These are phyloP conservation scores for Chondrosia reniformis DNA, from an alignment of 37 sponge, comb jelly and placozoan genomes.

Conservation along the genomic window DNA sequence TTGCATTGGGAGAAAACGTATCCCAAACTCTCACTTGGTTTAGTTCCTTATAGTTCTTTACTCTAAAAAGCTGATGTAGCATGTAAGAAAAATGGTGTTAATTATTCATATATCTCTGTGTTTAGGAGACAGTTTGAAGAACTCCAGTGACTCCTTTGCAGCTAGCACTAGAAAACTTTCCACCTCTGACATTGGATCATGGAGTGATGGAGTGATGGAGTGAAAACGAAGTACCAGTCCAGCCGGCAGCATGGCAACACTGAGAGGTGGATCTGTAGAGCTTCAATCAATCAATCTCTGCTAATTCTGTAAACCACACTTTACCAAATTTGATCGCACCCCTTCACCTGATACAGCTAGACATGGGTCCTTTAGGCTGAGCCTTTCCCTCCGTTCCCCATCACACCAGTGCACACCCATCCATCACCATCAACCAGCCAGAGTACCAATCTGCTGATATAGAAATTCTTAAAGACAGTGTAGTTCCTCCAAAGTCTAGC, in stretches of 20 bases:
- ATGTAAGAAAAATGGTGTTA: too few species aligned
- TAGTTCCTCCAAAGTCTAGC: too few species aligned
- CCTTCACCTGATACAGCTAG: not conserved
- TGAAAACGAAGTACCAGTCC: not conserved
- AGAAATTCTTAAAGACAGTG: too few species aligned
- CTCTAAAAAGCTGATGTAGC: too few species aligned
- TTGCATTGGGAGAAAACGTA: too few species aligned
- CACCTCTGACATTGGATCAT: not conserved
- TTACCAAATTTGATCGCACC: slow-evolving; percentile 5
- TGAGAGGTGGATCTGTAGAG: not conserved
- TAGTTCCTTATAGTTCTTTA: too few species aligned
- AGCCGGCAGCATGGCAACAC: not conserved
- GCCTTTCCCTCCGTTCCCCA: slow-evolving; percentile 9
- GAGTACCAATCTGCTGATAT: too few species aligned
- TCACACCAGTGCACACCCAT: not conserved
- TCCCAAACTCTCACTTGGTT: too few species aligned
- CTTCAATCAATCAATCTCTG: not conserved
- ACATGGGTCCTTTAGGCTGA: not conserved
- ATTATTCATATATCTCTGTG: too few species aligned
- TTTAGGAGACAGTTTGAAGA: not conserved
- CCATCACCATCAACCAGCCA: too few species aligned
- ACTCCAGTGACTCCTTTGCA: not conserved
- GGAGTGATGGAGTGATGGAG: slow-evolving; percentile 2
- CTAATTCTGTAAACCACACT: not conserved
- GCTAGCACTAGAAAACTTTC: not conserved